phyloP scores from a whole-genome alignment of 2,888 invertebrate genomes.

The Argyresthia goedartella region DNA sequence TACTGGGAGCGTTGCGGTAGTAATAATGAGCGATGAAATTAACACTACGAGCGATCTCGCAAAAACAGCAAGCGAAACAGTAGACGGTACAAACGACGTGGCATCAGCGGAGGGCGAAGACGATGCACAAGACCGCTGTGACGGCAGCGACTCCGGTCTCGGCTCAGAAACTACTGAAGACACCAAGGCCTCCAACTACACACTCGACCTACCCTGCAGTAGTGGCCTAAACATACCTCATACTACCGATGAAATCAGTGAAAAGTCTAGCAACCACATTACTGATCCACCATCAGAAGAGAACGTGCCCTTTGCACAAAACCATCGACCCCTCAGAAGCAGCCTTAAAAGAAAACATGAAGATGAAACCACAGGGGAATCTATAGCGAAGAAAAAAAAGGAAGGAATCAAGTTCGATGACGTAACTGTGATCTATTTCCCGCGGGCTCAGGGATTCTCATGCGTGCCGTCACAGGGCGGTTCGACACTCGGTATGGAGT shows the following conservation, averaged over 20 bases:
- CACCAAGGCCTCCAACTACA: conserved; percentile 42
- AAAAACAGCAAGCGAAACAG: conserved; percentile 19
- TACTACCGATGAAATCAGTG: not conserved
- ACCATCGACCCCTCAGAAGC: conserved; percentile 53
- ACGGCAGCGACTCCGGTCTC: conserved; percentile 87
- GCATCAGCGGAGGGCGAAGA: conserved; percentile 61
- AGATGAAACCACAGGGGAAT: conserved; percentile 49
- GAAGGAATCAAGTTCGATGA: conserved; percentile 89
- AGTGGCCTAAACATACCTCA: conserved; percentile 20
- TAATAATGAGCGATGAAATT: too few species aligned
- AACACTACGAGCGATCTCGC: too few species aligned
- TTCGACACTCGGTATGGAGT: conserved; percentile 94
- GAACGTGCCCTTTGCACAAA: conserved; percentile 21
- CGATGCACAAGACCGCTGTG: conserved; percentile 78
- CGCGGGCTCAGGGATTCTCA: conserved; percentile 90
- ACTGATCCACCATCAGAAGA: conserved; percentile 16
- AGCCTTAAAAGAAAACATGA: conserved; percentile 77
- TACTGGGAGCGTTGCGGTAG: too few species aligned
- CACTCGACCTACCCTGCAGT: conserved; percentile 39
- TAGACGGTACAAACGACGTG: conserved; percentile 27
- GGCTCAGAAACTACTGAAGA: conserved; percentile 82
- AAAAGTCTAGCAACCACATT: conserved; percentile 6
- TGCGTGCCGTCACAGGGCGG: conserved; percentile 93
- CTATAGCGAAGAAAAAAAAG: conserved; percentile 75
- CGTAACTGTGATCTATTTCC: conserved; percentile 96